A percentile compares a stretch with the other conserved stretches of the same genome.
Conservation (phyloP, 2,797 vertebrate genomes). For the Phaenicophaeus curvirostris region DNA sequence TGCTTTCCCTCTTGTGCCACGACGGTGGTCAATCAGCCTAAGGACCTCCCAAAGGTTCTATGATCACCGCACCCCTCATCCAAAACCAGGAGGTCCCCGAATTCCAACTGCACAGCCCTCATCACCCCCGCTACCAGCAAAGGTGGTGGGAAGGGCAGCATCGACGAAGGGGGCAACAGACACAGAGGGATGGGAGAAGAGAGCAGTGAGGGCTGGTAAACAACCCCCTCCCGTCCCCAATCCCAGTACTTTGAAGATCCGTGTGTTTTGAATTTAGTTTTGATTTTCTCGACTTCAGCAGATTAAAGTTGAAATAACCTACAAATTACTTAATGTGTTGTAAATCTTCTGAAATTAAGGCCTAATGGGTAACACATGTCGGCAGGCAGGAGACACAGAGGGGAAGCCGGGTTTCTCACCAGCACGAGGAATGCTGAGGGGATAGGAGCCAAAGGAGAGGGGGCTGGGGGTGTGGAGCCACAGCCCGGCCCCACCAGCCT, state of each 20-base stretch:
- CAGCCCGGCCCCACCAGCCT: background rate
- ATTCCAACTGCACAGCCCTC: background rate
- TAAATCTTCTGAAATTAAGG: conserved; percentile 87
- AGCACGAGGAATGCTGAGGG: conserved; percentile 37
- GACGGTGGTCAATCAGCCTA: background rate
- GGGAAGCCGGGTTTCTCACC: conserved; percentile 69
- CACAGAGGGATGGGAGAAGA: background rate
- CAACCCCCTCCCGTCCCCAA: conserved; percentile 28
- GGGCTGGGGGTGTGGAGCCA: background rate
- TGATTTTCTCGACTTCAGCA: conserved; percentile 85
- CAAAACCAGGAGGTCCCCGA: background rate
- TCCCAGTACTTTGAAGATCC: conserved; percentile 78
- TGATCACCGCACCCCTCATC: background rate
- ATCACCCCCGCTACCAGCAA: background rate
- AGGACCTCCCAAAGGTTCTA: background rate
- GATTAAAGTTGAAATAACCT: conserved; percentile 89
- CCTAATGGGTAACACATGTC: conserved; percentile 88
- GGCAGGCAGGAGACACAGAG: conserved; percentile 66
- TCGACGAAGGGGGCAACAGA: background rate
- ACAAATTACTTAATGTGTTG: conserved; percentile 91
- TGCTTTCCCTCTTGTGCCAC: background rate
- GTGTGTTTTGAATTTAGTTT: conserved; percentile 86
- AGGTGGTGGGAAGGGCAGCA: background rate
- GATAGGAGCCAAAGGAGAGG: background rate
- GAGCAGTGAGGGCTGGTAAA: conserved; percentile 38